Base-by-base conservation (phyloP, 2,113 vertebrate genomes). In the Ptychochromis oligacanthus region DNA sequence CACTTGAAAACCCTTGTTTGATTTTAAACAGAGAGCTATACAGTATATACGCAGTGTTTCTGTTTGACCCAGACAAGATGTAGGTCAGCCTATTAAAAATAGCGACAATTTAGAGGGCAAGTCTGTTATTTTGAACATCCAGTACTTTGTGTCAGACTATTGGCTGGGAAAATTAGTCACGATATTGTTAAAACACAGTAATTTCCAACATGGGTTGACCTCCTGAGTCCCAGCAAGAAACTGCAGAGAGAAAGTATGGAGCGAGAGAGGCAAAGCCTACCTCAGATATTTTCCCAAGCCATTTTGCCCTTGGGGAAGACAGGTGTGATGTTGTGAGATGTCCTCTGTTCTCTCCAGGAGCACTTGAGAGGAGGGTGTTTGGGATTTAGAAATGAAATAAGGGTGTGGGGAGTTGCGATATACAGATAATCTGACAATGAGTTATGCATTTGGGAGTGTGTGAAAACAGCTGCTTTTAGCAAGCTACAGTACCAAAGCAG, bases 291-390 rank as follows among this genome's bases (percentile, higher is more conserved):
- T 93, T 94, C 89, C 90, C 91, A 88, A 92, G 79, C 84, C 38
- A 4, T 79, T 60, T 85, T 22, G 92, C 93, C 93, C 86, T 87
- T 87, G 88, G 93, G 93, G 93, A 70, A 91, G 75, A 88, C 94
- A 95, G 94, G 95, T 95, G 94, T 94, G 92, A 92, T 91, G 90
- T 90, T 92, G 84, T 61, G 24, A 90, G 85, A 92, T 91, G 82
- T 94, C 87, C 86, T 87, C 87, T 89, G 87, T 90, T 90, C 86
- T 87, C 70, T 94, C 82, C 34, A 49, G 62, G 75, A 92, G 87
- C 70, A 85, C 88, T 83, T 88, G 88, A 93, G 75, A 86, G 85
- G 77, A 83, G 74, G 57, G 46, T 72, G 83, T 49, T 31, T 80
- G 58, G 85, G 77, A 88, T 83, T 56, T 81, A 81, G 78, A 80